Evolutionary conservation across 2,797 vertebrate genomes (phyloP), one percentile per base, ranked within the genome.

Genomic region (Trachops cirrhosus): DNA sequence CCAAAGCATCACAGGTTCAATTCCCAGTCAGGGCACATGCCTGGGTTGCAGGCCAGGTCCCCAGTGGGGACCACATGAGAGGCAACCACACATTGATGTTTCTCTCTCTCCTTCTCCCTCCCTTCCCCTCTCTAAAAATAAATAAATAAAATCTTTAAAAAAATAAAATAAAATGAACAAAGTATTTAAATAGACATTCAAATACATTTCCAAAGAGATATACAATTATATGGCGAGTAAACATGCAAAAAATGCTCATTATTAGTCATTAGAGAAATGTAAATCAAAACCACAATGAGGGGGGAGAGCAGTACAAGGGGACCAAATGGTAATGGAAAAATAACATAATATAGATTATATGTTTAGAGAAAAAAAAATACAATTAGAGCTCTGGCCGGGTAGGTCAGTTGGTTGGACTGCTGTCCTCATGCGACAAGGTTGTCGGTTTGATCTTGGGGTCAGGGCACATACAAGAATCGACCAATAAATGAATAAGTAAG

Each of bases 91-190:
- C n/a, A n/a, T n/a, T n/a, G n/a, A n/a, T n/a, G n/a, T n/a, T n/a
- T n/a, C n/a, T n/a, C n/a, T n/a, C n/a, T n/a, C n/a, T n/a, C n/a
- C n/a, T n/a, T n/a, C n/a, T n/a, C n/a, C n/a, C n/a, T n/a, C n/a
- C n/a, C n/a, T n/a, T n/a, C n/a, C n/a, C n/a, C n/a, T n/a, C n/a
- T n/a, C n/a, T n/a, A n/a, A n/a, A n/a, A n/a, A n/a, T n/a, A n/a
- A n/a, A n/a, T n/a, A n/a, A n/a, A n/a, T n/a, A n/a, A n/a, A n/a
- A n/a, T n/a, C n/a, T n/a, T n/a, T n/a, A n/a, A n/a, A n/a, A n/a
- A n/a, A n/a, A n/a, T n/a, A n/a, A n/a, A n/a, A n/a, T 74, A 93
- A 90, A 89, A 89, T 77, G n/a, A 90, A 21, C 29, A 73, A 95
- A 80, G 44, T 29, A 87, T 73, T 94, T 80, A 93, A 82, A 68